phyloP scores from a whole-genome alignment of 2,113 vertebrate genomes.

The Actinemys pallida region DNA sequence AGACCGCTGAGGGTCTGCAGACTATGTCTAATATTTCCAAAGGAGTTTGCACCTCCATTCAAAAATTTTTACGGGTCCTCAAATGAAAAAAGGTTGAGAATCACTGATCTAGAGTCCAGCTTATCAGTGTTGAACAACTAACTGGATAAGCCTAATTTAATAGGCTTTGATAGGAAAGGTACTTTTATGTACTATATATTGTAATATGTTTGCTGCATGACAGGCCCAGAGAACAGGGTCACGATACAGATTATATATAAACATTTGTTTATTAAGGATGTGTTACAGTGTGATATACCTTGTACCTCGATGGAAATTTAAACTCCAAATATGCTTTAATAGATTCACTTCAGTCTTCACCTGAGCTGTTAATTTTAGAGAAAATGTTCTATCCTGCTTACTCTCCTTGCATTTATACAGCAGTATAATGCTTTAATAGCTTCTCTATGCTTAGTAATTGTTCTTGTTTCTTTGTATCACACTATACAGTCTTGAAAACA shows the following conservation, averaged over 20 bases:
- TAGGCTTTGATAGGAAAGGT: background rate
- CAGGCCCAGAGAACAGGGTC: background rate
- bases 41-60: background rate
- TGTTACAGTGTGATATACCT: background rate
- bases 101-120: background rate
- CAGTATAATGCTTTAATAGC: background rate
- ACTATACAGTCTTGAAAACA: background rate
- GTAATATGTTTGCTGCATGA: background rate
- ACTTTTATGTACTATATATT: background rate
- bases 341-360: background rate
- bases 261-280: background rate
- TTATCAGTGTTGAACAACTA: constrained; percentile 4
- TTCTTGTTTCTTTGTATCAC: background rate
- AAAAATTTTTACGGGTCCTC: background rate
- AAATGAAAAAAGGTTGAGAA: background rate
- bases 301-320: background rate
- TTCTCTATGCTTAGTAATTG: background rate
- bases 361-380: background rate
- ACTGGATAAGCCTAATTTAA: background rate
- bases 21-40: background rate
- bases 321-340: background rate
- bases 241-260: background rate
- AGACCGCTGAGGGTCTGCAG: background rate
- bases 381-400: background rate
- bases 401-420: background rate